A percentile compares a stretch with the other conserved stretches of the same genome.
phyloP scores from a whole-genome alignment of 1,140 invertebrate genomes.

The Drosophila mauritiana region DNA sequence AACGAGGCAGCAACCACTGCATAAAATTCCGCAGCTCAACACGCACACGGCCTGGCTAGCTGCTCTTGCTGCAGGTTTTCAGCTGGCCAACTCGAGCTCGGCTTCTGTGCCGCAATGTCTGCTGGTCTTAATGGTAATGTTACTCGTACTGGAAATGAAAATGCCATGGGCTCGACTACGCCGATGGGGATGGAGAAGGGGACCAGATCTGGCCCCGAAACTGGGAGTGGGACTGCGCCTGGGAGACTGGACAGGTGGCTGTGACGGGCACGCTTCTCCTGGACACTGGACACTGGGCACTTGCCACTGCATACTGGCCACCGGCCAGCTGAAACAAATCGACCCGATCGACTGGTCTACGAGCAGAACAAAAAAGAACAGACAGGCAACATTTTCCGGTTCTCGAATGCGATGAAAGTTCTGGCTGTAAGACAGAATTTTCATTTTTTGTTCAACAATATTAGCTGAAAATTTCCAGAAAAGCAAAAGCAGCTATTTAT shows the following conservation, averaged over 20 bases:
- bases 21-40: slow-evolving; percentile 76
- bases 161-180: neutral
- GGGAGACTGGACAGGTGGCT: slow-evolving; percentile 48
- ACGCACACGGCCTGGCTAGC: slow-evolving; percentile 53
- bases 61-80: slow-evolving; percentile 24
- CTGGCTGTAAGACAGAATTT: slow-evolving; percentile 23
- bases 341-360: slow-evolving; percentile 71
- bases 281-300: slow-evolving; percentile 61
- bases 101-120: slow-evolving; percentile 76
- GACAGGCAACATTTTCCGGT: slow-evolving; percentile 60
- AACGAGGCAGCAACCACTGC: slow-evolving; percentile 69
- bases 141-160: slow-evolving; percentile 16
- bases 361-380: slow-evolving; percentile 1
- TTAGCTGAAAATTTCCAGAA: neutral
- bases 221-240: slow-evolving; percentile 35
- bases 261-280: slow-evolving; percentile 47
- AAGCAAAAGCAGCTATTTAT: neutral
- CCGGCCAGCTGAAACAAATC: slow-evolving; percentile 56
- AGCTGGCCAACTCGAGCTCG: slow-evolving; percentile 19
- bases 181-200: neutral
- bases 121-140: slow-evolving; percentile 27
- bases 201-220: slow-evolving; percentile 1
- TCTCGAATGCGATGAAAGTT: slow-evolving; percentile 64
- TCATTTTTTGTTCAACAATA: slow-evolving; percentile 5
- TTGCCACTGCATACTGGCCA: slow-evolving; percentile 45